Evolutionary conservation across 2,113 vertebrate species (phyloP).

Genomic region (Alligator mississippiensis): DNA sequence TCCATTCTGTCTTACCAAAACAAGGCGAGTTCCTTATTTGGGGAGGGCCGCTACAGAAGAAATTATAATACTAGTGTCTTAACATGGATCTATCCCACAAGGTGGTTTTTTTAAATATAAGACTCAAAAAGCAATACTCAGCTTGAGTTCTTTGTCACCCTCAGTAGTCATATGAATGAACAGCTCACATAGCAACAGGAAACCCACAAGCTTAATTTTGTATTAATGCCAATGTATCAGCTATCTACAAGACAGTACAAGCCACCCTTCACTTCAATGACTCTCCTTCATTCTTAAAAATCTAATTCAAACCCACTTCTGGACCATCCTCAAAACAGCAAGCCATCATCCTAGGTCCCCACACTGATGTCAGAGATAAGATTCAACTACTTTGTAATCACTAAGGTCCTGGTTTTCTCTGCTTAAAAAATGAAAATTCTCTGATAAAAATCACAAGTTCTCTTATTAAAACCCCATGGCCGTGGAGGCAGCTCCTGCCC

Average conservation of each 20-base stretch:
- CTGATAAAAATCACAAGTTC: no score
- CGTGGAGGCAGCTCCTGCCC: no score
- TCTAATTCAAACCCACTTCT: neutral
- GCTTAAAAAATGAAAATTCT: no score
- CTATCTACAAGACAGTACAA: neutral
- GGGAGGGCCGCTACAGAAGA: no score
- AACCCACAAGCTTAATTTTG: no score
- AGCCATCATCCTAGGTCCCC: neutral
- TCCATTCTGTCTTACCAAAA: neutral
- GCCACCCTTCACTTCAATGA: neutral
- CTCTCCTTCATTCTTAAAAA: neutral
- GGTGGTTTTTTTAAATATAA: neutral
- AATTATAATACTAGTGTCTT: neutral
- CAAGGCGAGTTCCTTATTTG: no score
- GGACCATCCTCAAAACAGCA: no score
- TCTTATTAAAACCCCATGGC: no score
- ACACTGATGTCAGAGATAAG: neutral
- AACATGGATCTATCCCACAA: neutral
- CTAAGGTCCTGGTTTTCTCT: no score
- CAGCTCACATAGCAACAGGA: no score
- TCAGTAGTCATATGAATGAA: no score
- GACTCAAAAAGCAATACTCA: neutral
- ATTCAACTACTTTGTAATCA: neutral
- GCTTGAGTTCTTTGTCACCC: no score
- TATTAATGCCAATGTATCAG: neutral